Evolutionary conservation across 1,140 invertebrate genomes (phyloP).

Genomic region (Varroa destructor): DNA sequence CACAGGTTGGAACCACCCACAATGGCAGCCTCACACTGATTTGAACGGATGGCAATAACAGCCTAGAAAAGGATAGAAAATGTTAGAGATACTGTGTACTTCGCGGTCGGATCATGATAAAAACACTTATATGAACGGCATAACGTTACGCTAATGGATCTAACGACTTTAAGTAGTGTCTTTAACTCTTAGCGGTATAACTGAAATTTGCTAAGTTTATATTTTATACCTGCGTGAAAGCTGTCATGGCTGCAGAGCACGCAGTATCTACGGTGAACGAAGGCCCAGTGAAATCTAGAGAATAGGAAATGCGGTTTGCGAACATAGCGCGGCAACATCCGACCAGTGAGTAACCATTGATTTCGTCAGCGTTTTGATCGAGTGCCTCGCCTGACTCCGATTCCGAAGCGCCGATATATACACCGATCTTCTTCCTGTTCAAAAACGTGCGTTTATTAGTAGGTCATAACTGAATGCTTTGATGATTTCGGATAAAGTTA

Average conservation of each 20-base stretch:
- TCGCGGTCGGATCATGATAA: too few relatives aligned
- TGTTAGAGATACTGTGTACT: too few relatives aligned
- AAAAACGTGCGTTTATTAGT: not conserved
- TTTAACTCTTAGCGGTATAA: too few relatives aligned
- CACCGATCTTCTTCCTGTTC: constrained; percentile 58
- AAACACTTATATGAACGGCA: too few relatives aligned
- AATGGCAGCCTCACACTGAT: constrained; percentile 46
- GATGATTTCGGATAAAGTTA: too few relatives aligned
- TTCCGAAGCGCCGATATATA: constrained; percentile 65
- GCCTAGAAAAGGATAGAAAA: constrained; percentile 43
- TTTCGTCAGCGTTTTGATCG: constrained; percentile 37
- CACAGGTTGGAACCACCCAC: constrained; percentile 45
- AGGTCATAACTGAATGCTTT: not conserved
- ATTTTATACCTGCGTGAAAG: constrained; percentile 4
- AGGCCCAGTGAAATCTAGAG: constrained; percentile 67
- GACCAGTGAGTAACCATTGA: constrained; percentile 80
- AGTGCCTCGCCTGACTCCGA: constrained; percentile 33
- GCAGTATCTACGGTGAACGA: constrained; percentile 47
- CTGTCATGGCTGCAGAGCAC: constrained; percentile 45
- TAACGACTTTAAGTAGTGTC: too few relatives aligned
- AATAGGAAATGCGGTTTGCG: constrained; percentile 83
- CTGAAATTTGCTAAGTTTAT: not conserved
- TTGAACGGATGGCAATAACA: constrained; percentile 42
- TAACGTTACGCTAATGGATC: too few relatives aligned
- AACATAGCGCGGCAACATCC: constrained; percentile 90